phyloP scores from a whole-genome alignment of 2,797 vertebrate species.

The Pantherophis alleghaniensis region DNA sequence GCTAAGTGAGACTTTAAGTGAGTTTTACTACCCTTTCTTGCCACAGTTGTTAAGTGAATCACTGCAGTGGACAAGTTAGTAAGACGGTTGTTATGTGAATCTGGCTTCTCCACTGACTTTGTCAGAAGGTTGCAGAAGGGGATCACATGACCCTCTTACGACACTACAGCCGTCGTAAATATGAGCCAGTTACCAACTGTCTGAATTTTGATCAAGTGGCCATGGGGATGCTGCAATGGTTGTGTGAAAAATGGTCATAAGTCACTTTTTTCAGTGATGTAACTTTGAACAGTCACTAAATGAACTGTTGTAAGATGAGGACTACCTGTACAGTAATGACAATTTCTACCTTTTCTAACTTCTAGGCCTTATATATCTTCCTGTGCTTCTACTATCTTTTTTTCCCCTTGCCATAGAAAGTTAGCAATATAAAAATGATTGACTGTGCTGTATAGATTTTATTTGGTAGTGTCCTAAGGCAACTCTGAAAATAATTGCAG shows the following conservation, averaged over 20 bases:
- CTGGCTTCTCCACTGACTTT: neutral
- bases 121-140: neutral
- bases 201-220: neutral
- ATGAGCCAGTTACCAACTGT: neutral
- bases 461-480: neutral
- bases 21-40: neutral
- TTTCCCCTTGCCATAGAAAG: neutral
- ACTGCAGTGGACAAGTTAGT: neutral
- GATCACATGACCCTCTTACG: neutral
- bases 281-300: neutral
- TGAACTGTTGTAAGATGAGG: neutral
- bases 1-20: neutral
- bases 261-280: neutral
- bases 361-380: neutral
- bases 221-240: neutral
- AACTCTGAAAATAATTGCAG: neutral
- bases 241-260: neutral
- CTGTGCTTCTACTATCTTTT: neutral
- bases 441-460: neutral
- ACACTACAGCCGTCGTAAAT: neutral
- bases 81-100: neutral
- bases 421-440: neutral
- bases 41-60: neutral
- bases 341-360: neutral
- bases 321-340: neutral